Evolutionary conservation across 1,140 invertebrate genomes (phyloP).

Genomic region (Drosophila virilis): DNA sequence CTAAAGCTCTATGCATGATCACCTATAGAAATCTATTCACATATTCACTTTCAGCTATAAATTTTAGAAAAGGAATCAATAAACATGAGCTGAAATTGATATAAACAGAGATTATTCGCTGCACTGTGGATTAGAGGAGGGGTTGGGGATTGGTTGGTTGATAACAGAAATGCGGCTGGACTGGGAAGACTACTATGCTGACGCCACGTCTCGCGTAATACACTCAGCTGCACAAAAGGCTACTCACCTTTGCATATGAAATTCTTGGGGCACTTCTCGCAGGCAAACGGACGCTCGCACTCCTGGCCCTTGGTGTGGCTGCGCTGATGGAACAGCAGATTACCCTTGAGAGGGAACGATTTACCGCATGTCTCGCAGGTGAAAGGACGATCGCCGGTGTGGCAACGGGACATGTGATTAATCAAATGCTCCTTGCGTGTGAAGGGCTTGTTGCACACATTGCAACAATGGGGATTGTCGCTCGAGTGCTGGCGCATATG

Average conservation of each 20-base stretch:
- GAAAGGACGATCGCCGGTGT: conserved; percentile 94
- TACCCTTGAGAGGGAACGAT: conserved; percentile 94
- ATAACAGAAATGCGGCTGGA: conserved; percentile 22
- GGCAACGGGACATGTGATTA: conserved; percentile 90
- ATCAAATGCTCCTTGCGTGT: conserved; percentile 92
- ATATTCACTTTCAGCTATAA: too few species aligned
- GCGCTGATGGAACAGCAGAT: conserved; percentile 97
- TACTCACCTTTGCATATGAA: conserved; percentile 96
- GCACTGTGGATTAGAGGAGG: conserved; percentile 1
- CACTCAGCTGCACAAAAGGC: conserved; percentile 28
- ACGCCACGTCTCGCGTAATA: conserved; percentile 69
- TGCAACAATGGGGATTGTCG: conserved; percentile 92
- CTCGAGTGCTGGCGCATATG: conserved; percentile 90
- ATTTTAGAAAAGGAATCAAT: too few species aligned
- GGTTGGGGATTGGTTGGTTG: not conserved
- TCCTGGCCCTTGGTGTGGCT: conserved; percentile 95
- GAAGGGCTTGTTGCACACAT: conserved; percentile 93
- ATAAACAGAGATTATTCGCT: not conserved
- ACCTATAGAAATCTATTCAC: too few species aligned
- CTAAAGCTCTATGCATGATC: too few species aligned
- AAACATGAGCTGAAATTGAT: too few species aligned
- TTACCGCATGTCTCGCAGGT: conserved; percentile 93
- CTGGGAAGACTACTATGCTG: conserved; percentile 67
- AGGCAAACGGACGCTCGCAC: conserved; percentile 95
- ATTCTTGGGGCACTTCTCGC: conserved; percentile 98